Evolutionary conservation across 2,797 vertebrate genomes (phyloP).

Genomic region (Chlorospingus flavigularis): DNA sequence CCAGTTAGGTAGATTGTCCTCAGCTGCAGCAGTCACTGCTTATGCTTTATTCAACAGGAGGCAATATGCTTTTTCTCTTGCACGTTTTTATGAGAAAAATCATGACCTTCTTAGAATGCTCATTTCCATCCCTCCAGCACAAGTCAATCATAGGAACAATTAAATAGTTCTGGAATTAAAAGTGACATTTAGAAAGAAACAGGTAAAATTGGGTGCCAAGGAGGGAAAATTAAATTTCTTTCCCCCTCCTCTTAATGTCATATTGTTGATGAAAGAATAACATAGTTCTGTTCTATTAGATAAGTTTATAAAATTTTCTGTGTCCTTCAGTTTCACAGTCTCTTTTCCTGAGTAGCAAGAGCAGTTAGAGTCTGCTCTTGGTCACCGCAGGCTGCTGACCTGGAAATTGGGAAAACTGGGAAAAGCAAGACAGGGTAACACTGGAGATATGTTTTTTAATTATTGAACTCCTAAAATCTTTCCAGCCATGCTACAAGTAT

Average conservation of each 20-base stretch:
- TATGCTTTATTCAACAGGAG: background rate
- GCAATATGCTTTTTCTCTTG: background rate
- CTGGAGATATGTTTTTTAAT: background rate
- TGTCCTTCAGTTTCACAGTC: background rate
- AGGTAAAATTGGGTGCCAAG: background rate
- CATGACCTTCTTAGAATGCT: background rate
- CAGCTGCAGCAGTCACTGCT: background rate
- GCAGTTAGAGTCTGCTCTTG: background rate
- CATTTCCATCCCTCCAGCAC: background rate
- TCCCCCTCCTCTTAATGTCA: background rate
- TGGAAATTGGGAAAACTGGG: background rate
- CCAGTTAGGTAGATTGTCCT: background rate
- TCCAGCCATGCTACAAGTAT: background rate
- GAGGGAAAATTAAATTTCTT: background rate
- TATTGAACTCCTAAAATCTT: background rate
- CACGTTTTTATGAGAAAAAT: background rate
- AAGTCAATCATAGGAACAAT: background rate
- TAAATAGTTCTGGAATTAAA: background rate
- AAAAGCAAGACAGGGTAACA: background rate
- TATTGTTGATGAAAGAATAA: background rate
- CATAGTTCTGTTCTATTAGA: background rate
- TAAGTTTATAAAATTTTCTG: background rate
- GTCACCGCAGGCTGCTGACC: background rate
- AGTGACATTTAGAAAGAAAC: background rate
- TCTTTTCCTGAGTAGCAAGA: background rate